Evolutionary conservation across 2,888 invertebrate genomes (phyloP), one percentile per base, ranked within the genome.

Genomic region (Dryomyza anilis): DNA sequence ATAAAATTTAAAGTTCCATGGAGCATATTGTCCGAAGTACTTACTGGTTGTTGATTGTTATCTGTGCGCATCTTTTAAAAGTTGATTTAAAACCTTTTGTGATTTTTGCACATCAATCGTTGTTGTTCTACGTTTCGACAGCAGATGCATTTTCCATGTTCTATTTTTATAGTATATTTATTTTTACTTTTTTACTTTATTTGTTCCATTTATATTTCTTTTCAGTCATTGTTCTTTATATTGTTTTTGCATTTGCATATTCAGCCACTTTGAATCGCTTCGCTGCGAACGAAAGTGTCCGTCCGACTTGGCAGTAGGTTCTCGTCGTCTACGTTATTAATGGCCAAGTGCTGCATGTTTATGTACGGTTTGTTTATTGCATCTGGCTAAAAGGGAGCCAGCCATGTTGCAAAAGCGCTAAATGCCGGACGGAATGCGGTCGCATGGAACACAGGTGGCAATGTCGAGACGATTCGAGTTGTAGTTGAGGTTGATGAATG

Each of bases 121-220:
- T n/a, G n/a, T n/a, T n/a, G n/a, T n/a, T n/a, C n/a, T n/a, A n/a
- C n/a, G n/a, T n/a, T n/a, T n/a, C n/a, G n/a, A n/a, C n/a, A n/a
- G n/a, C n/a, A n/a, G n/a, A n/a, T n/a, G n/a, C n/a, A n/a, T n/a
- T 48, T 52, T 52, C 53, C 29, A 59, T 45, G 66, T 66, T 43
- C 62, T 61, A 56, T 60, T 66, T 67, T 69, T 63, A 64, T 67
- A 64, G 60, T 52, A 59, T 66, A 33, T 56, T 63, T 12, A 12
- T 33, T 33, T 33, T 43, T n/a, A n/a, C 16, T 43, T 43, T 43
- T 16, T 12, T 8, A 2, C 2, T 16, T 10, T 43, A 1, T 16
- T 63, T 62, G 46, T 48, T 27, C 61, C 63, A n/a, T 63, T 63
- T 55, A 58, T 64, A 52, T 66, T 64, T n/a, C 45, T 65, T 39